Base-by-base conservation (phyloP, 2,797 vertebrate genomes). In the Mastacembelus armatus region DNA sequence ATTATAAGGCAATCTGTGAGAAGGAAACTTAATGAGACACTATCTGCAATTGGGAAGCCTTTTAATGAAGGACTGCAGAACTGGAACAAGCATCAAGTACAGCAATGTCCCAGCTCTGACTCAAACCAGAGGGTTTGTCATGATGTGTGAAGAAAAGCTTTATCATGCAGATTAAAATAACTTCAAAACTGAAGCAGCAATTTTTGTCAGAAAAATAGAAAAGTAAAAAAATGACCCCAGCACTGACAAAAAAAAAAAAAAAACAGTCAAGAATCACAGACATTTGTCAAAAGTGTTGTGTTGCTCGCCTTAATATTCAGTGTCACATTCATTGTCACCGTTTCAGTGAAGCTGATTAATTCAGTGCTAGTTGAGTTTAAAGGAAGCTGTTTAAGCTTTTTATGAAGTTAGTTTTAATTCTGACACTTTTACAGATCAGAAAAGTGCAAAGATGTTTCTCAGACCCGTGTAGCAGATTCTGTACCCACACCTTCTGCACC, bases 1-100 rank as follows among this genome's bases (percentile, higher is more conserved):
- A 71, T 71, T 68, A 77, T 52, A 52, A 56, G 30, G 59, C 51
- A 39, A 68, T 55, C 49, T 59, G 71, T 27, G 67, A 45, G 59
- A 29, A 19, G 67, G 63, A 54, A 36, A 67, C 71, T 14, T 49
- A 74, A 64, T 61, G 65, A 68, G 70, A 71, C 58, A 26, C 58
- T 58, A 61, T 65, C 29, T 32, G 22, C 35, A 58, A 10, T 0
- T 12, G 24, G 21, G 8, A 16, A 6, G 15, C 10, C 56, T 50
- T 43, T 15, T 0, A 45, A 58, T 22, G 38, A 33, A 38, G 65
- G 1, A 22, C 9, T 1, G 7, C n/a, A 66, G 33, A 59, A 54
- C 51, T 2, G 52, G 21, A 55, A 45, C 15, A 22, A 42, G 49
- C 48, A 52, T 18, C 15, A 11, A 30, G 12, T 44, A 47, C 3